Evolutionary conservation across 1,140 invertebrate genomes (phyloP), one percentile per base, ranked within the genome.

Genomic region (Drosophila ananassae): DNA sequence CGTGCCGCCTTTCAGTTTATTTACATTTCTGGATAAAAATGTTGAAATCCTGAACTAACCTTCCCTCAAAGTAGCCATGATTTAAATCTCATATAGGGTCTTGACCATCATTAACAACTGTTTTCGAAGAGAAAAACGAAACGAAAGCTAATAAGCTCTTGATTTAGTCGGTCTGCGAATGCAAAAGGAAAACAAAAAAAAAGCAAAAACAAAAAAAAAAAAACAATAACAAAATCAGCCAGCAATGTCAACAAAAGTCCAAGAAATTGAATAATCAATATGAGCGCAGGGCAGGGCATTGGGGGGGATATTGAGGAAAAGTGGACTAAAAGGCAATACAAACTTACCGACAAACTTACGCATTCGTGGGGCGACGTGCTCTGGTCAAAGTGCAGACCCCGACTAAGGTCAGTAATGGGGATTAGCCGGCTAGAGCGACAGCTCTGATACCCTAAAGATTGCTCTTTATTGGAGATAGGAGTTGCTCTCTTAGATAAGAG

Each of bases 191-290:
- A 17, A 17, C 17, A 17, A 17, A 56, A 41, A 28, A 8, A 8
- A 44, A 25, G n/a, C n/a, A n/a, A n/a, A n/a, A n/a, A n/a, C n/a
- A n/a, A 17, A 17, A 1, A 0, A 73, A 56, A 28, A 57, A 32
- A 28, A 47, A 72, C 55, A 58, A 54, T 34, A 63, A 58, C 58
- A 67, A 57, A 50, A 75, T 52, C 52, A 66, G 57, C 46, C 34
- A 56, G 47, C 80, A 79, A 79, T 76, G 80, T 84, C 73, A 87
- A 87, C 77, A 85, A 87, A 75, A 75, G 63, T 64, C 62, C 44
- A 68, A 82, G 78, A 87, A 84, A 87, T 87, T 73, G 82, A 85
- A 87, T 85, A 85, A 85, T 85, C 81, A 87, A 85, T 85, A 85
- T 24, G 53, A 34, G 39, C 12, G 13, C 24, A 30, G 50, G 24